Evolutionary conservation across 2,888 invertebrate genomes (phyloP), one percentile per base, ranked within the genome.

Genomic region (Himalopsyche kuldschensis): DNA sequence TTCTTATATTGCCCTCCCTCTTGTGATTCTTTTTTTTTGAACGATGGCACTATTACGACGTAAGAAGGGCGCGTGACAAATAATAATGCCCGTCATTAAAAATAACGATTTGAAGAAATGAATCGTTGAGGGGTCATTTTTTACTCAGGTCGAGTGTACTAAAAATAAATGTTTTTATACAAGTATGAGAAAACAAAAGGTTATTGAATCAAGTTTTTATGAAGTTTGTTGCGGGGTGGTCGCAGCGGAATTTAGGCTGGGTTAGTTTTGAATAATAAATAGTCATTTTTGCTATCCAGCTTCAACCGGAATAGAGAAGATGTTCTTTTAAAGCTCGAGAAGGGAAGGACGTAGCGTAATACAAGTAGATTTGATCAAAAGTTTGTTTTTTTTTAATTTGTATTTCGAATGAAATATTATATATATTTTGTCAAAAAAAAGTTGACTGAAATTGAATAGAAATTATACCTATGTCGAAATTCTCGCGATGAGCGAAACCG

Each of bases 21-120:
- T 69, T 69, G 69, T 69, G 69, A 69, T 69, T 69, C 11, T 77
- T 82, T 69, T 30, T 77, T 82, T 55, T 75, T 82, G 82, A 84
- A 82, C 63, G 78, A 84, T 84, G 82, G 80, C 63, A 79, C 82
- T 80, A 82, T 84, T 82, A 78, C 47, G 78, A 35, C 10, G 63
- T 82, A 84, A 84, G 82, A 78, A 84, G 82, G 63, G 82, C 55
- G 84, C 80, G 84, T 82, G 84, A 84, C 84, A 84, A 84, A 84
- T 82, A 84, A 82, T 80, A 82, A 80, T 82, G 79, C 77, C 46
- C 17, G 32, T 24, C 75, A 76, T 35, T 32, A 80, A 80, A 76
- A 63, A 63, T 47, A 32, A 47, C 32, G 79, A 79, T 63, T 79
- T 79, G 35, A 79, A 79, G 41, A 78, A 46, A 69, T 69, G 69